Percentiles rank a stretch among this genome's conserved stretches.
Conservation (phyloP, 2,113 vertebrate genomes). For the Ardeotis arabs region DNA sequence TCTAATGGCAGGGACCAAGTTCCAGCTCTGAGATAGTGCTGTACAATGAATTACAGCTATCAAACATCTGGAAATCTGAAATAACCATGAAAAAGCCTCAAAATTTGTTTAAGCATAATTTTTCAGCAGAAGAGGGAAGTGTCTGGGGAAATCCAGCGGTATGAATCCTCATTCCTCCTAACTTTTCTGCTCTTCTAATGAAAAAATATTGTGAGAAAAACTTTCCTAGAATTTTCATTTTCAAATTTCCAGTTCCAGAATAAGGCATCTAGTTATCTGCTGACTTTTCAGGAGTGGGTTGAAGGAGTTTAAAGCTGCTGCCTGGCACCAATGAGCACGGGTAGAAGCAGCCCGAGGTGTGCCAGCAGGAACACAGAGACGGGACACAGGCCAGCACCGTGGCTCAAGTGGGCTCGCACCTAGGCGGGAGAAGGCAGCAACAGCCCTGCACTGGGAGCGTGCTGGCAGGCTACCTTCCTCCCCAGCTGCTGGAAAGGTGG, state of each 20-base stretch:
- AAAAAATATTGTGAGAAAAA: background rate
- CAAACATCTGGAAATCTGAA: background rate
- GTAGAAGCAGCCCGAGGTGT: background rate
- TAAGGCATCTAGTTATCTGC: background rate
- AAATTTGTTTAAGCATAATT: background rate
- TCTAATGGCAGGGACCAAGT: background rate
- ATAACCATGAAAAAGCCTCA: background rate
- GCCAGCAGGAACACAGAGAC: background rate
- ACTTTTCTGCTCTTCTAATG: background rate
- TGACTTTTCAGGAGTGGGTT: background rate
- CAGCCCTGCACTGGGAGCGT: background rate
- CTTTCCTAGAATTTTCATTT: background rate
- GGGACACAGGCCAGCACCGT: rapidly evolving
- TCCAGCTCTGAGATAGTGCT: background rate
- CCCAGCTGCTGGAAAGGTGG: background rate
- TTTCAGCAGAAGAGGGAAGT: background rate
- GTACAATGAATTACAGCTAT: background rate
- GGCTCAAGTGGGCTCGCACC: background rate
- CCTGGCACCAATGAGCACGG: background rate
- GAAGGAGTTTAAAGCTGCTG: background rate
- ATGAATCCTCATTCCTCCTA: background rate
- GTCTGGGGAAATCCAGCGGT: background rate
- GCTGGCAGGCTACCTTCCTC: background rate
- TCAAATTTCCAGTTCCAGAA: background rate
- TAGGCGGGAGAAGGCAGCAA: background rate